A percentile compares a stretch with the other conserved stretches of the same genome.
Evolutionary conservation across 2,113 vertebrate genomes (phyloP).

Genomic region (Machaerirhynchus nigripectus): DNA sequence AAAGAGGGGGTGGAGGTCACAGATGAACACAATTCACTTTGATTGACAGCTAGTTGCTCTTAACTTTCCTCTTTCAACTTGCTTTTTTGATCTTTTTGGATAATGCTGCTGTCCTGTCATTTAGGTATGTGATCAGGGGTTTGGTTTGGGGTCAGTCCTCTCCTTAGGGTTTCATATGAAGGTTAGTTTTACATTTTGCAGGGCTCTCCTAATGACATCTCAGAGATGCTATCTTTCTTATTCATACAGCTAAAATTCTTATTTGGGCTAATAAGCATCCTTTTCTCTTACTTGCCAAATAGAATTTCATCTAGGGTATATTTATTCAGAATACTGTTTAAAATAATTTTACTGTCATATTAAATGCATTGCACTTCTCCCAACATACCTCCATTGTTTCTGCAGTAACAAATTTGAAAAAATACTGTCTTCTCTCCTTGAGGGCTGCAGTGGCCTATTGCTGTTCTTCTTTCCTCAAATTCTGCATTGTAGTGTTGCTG

Average conservation of each 20-base stretch:
- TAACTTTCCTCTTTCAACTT: constrained; percentile 16
- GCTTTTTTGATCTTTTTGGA: constrained; percentile 13
- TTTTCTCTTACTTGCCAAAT: neutral
- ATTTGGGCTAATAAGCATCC: neutral
- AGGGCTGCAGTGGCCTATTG: neutral
- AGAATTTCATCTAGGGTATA: neutral
- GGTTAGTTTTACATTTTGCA: neutral
- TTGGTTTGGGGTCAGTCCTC: constrained; percentile 11
- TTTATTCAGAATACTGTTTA: neutral
- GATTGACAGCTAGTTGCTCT: constrained; percentile 28
- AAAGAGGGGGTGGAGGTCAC: constrained; percentile 65
- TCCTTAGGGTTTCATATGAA: neutral
- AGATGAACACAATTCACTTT: constrained; percentile 46
- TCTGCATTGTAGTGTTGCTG: neutral
- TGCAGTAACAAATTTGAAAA: neutral
- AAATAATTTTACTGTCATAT: neutral
- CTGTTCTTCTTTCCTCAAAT: neutral
- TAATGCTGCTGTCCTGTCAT: constrained; percentile 25
- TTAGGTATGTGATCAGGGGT: constrained; percentile 13
- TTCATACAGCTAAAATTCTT: neutral
- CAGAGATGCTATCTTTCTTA: neutral
- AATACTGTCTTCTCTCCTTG: neutral
- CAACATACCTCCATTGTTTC: neutral
- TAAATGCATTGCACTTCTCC: neutral
- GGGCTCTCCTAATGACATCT: neutral